Base-by-base conservation (phyloP, 2,113 vertebrate genomes). In the Eudorcas thomsonii region DNA sequence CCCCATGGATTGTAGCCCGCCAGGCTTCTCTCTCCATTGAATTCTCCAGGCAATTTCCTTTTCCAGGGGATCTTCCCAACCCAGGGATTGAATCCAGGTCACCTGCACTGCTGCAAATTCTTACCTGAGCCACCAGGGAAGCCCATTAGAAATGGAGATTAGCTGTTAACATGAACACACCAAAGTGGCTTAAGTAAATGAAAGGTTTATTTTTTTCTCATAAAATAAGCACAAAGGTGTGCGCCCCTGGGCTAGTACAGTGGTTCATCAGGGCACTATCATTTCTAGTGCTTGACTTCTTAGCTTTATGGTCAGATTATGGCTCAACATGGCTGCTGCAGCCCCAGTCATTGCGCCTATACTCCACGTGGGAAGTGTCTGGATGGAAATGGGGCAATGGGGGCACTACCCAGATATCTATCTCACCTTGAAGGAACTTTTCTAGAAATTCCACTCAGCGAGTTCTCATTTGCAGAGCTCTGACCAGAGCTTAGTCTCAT, bases 131-230 rank as follows among this genome's bases (percentile, higher is more conserved):
- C n/a, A 74, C 67, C n/a, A 23, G n/a, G 10, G 10, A 74, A 74
- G 67, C 67, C n/a, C 67, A 25, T 74, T 25, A 74, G 67, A 13
- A 12, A 74, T 23, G 64, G 54, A 95, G 26, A 59, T 59, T 33
- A 64, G 86, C 9, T 82, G 12, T 14, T 81, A 88, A 83, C 1
- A 88, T 83, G 33, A 50, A 59, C 43, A 64, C 33, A 85, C 26
- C 17, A 71, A 67, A 55, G 36, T 64, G 45, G 25, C 26, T 54
- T 64, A 62, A 48, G 36, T 50, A 90, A 55, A 21, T 90, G 33
- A 81, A 16, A 93, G 21, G 13, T 30, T 94, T 82, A 64, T 80
- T 88, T 88, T 36, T 78, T 52, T 90, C 55, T 88, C 50, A 59
- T 59, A 45, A 83, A 87, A 28, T 43, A 86, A 82, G 36, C 55